Conservation (phyloP, 1,140 invertebrate species). For the Battus philenor region DNA sequence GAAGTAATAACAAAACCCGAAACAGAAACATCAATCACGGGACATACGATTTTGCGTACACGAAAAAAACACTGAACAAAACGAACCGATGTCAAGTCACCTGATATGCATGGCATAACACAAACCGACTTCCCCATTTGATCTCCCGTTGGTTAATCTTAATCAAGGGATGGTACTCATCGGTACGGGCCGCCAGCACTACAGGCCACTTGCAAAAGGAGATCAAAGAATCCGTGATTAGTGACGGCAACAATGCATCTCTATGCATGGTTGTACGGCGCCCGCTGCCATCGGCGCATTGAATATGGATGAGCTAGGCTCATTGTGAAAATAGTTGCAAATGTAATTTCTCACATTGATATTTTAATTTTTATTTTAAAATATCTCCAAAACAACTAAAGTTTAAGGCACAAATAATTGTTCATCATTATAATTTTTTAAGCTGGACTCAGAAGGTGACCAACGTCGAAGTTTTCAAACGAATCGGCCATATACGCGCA, state of each 20-base stretch:
- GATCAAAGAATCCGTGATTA: conserved; percentile 14
- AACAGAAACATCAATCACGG: no score
- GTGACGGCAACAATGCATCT: conserved; percentile 14
- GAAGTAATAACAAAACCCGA: no score
- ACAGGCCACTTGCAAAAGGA: conserved; percentile 9
- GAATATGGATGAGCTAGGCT: conserved; percentile 3
- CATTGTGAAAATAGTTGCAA: conserved; percentile 1
- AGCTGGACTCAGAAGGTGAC: no score
- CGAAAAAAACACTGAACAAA: no score
- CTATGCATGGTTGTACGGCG: conserved; percentile 18
- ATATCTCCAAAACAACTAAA: background rate
- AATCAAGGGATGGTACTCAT: background rate
- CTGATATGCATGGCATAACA: background rate
- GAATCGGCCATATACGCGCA: no score
- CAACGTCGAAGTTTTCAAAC: no score
- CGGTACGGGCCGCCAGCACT: background rate
- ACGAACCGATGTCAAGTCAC: background rate
- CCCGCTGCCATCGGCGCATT: background rate
- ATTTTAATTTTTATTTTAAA: background rate
- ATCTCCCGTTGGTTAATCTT: conserved; percentile 6
- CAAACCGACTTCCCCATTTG: conserved; percentile 1
- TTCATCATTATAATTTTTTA: no score
- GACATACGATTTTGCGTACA: no score
- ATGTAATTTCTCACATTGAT: background rate
- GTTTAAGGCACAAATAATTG: no score